Percentiles rank a stretch among this genome's conserved stretches.
phyloP scores from a whole-genome alignment of 2,888 invertebrate genomes.

The Leptopilina drosophilae region DNA sequence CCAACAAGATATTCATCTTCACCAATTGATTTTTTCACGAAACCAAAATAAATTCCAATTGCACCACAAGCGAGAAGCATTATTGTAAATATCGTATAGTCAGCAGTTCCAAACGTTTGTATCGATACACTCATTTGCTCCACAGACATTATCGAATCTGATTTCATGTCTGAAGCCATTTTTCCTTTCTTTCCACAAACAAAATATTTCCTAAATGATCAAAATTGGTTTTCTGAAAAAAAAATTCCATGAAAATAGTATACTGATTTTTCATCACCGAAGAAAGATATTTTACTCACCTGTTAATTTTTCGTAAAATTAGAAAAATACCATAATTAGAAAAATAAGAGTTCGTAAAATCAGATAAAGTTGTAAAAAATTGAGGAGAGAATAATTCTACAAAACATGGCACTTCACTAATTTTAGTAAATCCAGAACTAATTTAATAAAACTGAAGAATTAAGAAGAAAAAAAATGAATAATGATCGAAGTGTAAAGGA shows the following conservation, averaged over 20 bases:
- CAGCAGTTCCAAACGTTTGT: conserved; percentile 84
- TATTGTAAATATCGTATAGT: conserved; percentile 87
- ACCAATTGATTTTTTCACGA: conserved; percentile 82
- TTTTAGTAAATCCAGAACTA: background rate
- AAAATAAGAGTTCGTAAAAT: background rate
- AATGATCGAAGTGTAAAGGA: background rate
- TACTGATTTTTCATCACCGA: too few species aligned
- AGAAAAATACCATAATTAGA: too few species aligned
- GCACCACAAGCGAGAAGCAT: conserved; percentile 88
- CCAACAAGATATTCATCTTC: conserved; percentile 88
- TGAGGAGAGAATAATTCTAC: background rate
- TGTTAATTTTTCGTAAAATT: background rate
- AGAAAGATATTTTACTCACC: background rate
- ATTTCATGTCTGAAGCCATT: background rate
- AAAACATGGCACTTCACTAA: background rate
- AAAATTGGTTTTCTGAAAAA: background rate
- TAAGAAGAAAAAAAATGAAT: background rate
- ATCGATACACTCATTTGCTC: conserved; percentile 79
- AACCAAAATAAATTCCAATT: conserved; percentile 91
- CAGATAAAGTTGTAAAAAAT: background rate
- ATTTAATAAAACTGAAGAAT: background rate
- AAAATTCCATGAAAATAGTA: too few species aligned
- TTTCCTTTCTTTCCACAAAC: background rate
- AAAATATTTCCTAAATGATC: background rate
- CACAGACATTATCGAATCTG: conserved; percentile 71